A percentile compares a stretch with the other conserved stretches of the same genome.
phyloP scores from a whole-genome alignment of 2,113 vertebrate genomes.

The Lycocorax pyrrhopterus region DNA sequence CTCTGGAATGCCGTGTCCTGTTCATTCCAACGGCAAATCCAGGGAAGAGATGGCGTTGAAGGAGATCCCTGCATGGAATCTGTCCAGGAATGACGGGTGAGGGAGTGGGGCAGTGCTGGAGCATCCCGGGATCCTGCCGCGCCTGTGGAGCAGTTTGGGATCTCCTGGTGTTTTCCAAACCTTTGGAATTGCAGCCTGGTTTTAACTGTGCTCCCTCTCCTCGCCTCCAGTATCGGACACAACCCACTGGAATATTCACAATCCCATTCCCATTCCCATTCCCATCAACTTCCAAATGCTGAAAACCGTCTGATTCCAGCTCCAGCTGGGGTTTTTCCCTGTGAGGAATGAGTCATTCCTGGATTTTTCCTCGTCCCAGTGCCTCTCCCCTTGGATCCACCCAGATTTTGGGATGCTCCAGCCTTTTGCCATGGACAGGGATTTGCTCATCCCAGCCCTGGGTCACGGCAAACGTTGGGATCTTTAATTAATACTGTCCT shows the following conservation, averaged over 20 bases:
- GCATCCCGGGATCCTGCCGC: background rate
- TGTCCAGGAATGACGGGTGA: background rate
- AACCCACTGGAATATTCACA: background rate
- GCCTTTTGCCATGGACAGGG: background rate
- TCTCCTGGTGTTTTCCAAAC: background rate
- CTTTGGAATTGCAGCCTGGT: background rate
- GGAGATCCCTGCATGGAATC: background rate
- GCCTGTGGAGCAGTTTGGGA: background rate
- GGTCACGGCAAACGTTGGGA: background rate
- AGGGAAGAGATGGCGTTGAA: background rate
- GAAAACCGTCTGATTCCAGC: background rate
- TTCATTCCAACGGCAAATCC: background rate
- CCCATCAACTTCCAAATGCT: background rate
- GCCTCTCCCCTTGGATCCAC: background rate
- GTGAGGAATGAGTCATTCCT: background rate
- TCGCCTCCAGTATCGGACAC: background rate
- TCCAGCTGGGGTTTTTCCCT: background rate
- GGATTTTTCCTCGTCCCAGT: background rate
- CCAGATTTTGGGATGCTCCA: background rate
- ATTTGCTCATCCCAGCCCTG: background rate
- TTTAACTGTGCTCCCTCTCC: background rate
- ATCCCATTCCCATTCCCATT: background rate
- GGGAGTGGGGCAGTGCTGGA: background rate
- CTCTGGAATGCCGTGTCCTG: background rate
- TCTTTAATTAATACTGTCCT: conserved; percentile 57